Base-by-base conservation (phyloP, 2,888 invertebrate genomes). In the Dendrolimus houi region DNA sequence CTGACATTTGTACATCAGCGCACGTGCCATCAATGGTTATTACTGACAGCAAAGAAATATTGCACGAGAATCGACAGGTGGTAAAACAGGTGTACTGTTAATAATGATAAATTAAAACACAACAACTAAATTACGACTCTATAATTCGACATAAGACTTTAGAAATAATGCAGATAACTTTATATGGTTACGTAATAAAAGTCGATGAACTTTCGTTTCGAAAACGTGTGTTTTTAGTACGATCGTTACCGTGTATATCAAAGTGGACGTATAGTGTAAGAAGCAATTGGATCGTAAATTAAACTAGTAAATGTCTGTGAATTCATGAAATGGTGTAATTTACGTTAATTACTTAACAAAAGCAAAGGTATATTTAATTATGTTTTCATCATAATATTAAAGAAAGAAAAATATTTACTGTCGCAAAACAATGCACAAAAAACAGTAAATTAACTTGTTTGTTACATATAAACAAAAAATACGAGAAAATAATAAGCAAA, bases 1-100 rank as follows among this genome's bases (percentile, higher is more conserved):
- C 67, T 80, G 79, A 79, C 79, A 78, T 81, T 79, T 76, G 69
- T 67, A 69, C 67, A 68, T 64, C 72, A 64, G 65, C 61, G 65
- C 68, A 67, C 65, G 66, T 59, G 63, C 59, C 63, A 55, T 47
- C 54, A 60, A 62, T 65, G 57, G 60, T 59, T 59, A 61, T 62
- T 63, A 29, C 54, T 54, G 58, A 61, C 62, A 62, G 61, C 58
- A 60, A 68, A 77, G 77, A 78, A 74, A 72, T 78, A 79, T 74
- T 70, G 78, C 67, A 66, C 55, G 58, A 47, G 60, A 56, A 64
- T 59, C 59, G 71, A 75, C 79, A 80, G 79, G 69, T 79, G 79
- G n/a, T 53, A 41, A 17, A 57, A 63, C 68, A 72, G 70, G 65
- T 68, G 66, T 56, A 53, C 14, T 10, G 13, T n/a, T 41, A n/a